Evolutionary conservation across 2,888 invertebrate genomes (phyloP).

Genomic region (Galeruca laticollis): DNA sequence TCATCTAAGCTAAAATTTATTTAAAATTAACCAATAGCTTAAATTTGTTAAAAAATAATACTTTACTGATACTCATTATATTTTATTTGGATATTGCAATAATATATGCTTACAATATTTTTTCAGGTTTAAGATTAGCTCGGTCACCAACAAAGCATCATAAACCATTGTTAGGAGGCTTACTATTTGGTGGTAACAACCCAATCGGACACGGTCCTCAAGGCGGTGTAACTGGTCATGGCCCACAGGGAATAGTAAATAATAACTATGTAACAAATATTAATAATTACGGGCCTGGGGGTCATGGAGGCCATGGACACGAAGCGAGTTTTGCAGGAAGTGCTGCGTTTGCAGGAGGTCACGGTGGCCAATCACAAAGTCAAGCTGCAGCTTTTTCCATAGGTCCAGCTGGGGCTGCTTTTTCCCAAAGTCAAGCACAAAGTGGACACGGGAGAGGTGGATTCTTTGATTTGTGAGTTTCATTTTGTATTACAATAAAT

Average conservation of each 20-base stretch:
- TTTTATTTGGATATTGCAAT: neutral
- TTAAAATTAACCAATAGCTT: no score
- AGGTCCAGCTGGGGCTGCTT: slow-evolving; percentile 46
- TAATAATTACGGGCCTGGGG: slow-evolving; percentile 37
- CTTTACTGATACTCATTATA: no score
- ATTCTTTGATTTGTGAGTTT: slow-evolving; percentile 1
- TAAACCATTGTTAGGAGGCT: neutral
- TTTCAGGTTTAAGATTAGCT: neutral
- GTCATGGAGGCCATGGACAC: slow-evolving; percentile 33
- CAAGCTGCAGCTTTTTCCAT: slow-evolving; percentile 49
- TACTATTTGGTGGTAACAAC: neutral
- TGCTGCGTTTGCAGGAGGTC: slow-evolving; percentile 42
- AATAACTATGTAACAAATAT: slow-evolving; percentile 42
- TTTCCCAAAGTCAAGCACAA: slow-evolving; percentile 50
- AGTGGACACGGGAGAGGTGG: slow-evolving; percentile 29
- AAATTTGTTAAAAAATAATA: no score
- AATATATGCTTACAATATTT: neutral
- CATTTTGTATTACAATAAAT: neutral
- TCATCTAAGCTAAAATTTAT: no score
- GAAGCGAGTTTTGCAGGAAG: slow-evolving; percentile 43
- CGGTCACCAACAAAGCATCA: slow-evolving; percentile 3
- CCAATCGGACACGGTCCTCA: neutral
- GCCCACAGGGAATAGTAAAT: neutral
- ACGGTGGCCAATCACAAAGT: slow-evolving; percentile 43
- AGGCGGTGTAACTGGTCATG: slow-evolving; percentile 21